Base-by-base conservation (phyloP, 2,888 invertebrate genomes). In the Agrypnus murinus region DNA sequence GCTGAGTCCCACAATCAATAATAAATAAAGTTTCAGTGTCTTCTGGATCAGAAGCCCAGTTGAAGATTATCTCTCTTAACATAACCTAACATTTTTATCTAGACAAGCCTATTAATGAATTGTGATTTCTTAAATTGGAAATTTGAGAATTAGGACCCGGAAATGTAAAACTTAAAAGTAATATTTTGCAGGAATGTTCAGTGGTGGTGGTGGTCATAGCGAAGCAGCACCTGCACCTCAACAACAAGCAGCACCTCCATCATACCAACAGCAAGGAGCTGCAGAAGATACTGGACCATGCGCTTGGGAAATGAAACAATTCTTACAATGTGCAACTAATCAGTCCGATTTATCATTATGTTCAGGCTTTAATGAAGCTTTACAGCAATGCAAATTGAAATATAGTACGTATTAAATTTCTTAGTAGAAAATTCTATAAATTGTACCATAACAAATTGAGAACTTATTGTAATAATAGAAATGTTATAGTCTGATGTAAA, bases 311-410 rank as follows among this genome's bases (percentile, higher is more conserved):
- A 92, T 98, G 77, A 94, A 95, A 83, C 98, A 99, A 85, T 99
- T 99, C 87, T 86, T 99, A 70, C 94, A 98, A 79, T 99, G 99
- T 82, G 96, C 98, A 46, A 93, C 95, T 81, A 93, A 91, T 59
- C 97, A 98, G 83, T 89, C 91, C 8, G 99, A 99, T 85, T 87
- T 99, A 62, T 89, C 93, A 0, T 89, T 99, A 14, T 99, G 99
- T 84, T 95, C 97, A 84, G 98, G 98, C 71, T 99, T 99, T 87
- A 99, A 98, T 84, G 98, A 99, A 85, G 98, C 98, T 65, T 89
- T 99, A 71, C 92, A 95, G 81, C 96, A 98, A 84, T 99, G 99
- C 93, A 97, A 96, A 88, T 80, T 90, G 75, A 89, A 92, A 83
- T 90, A 95, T 86, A 92, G 93, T 90, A 81, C 91, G 83, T 69